Evolutionary conservation across 2,888 invertebrate genomes (phyloP), one percentile per base, ranked within the genome.

Genomic region (Arenicola marina): DNA sequence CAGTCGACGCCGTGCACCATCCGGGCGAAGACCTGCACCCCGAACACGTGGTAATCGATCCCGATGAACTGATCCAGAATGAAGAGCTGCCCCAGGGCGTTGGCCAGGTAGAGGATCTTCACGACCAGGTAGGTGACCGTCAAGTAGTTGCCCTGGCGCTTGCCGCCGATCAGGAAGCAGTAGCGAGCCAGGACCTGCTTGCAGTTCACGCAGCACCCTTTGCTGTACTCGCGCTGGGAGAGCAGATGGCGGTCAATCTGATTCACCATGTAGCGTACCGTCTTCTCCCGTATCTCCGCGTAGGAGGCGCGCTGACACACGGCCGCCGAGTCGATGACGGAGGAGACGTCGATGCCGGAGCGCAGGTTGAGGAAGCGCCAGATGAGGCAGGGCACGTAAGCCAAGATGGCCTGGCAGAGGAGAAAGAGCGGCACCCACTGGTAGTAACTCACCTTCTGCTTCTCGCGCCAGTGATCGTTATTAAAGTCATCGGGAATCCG

Each of bases 21-120:
- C 64, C 84, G 83, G 58, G 79, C 80, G 64, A 86, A 73, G n/a
- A 85, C 83, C 68, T 85, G 84, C 32, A 84, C 82, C 34, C 85
- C 85, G 72, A 81, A 82, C 44, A 78, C 74, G 63, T 80, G 77
- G 67, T 80, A 81, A 63, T 81, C 78, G 38, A 78, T 78, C 51
- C 85, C 85, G 34, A 86, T 77, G 65, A 86, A 85, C 63, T 80
- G 78, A 73, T 85, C 85, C 58, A 86, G 77, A 56, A 85, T 75
- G 69, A 84, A 83, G 59, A 86, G 78, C 72, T 86, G 85, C 21
- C 84, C 83, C 24, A 85, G 75, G 56, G 83, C 82, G 70, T 85
- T 85, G 57, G 76, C 72, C 69, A 84, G 75, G 66, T 85, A 84
- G 46, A 85, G 70, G 15, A 83, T 65, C 69, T 85, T 85, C 29